Evolutionary conservation across 2,797 vertebrate species (phyloP), one percentile per base, ranked within the genome.

Genomic region (Neosilurus hyrtlii): DNA sequence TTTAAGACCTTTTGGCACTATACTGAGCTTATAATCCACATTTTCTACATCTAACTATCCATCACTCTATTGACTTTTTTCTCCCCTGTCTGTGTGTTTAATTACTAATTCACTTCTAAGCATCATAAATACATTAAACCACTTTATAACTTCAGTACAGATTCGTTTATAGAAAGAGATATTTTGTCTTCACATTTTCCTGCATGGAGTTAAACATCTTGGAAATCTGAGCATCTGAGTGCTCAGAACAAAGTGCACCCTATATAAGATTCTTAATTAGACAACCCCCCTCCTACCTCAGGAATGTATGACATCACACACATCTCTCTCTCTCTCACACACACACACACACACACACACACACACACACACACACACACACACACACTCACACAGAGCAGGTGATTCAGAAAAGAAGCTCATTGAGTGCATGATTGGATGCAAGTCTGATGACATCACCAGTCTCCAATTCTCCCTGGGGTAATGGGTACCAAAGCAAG

Each of bases 381-480:
- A 77, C 75, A 79, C 75, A 62, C 62, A 80, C 63, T 37, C 56
- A 30, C 5, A 22, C 24, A 66, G 15, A 62, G 43, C 78, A 84
- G 72, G 73, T 80, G 84, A 56, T 65, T 78, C 15, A 35, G 77
- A 52, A 67, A 54, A 66, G 63, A 82, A 81, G 35, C 70, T 72
- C 85, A 52, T 10, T 4, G 63, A 67, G 37, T 82, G 79, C 67
- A n/a, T 26, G 70, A 86, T 82, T 86, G 85, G 83, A 86, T 77
- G 73, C 63, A 79, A 75, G 30, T 72, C 63, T 74, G 73, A 30
- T 88, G 87, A 86, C 85, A 82, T 88, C 85, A 85, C 26, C 77
- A 82, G 81, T 86, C 62, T 75, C 81, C 57, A 76, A 67, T 75
- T 62, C 73, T 62, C 78, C 79, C 52, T 5, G 65, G 20, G 83